Percentiles rank a stretch among this genome's conserved stretches.
Evolutionary conservation across 2,113 vertebrate species (phyloP).

Genomic region (Dendropsophus ebraccatus): DNA sequence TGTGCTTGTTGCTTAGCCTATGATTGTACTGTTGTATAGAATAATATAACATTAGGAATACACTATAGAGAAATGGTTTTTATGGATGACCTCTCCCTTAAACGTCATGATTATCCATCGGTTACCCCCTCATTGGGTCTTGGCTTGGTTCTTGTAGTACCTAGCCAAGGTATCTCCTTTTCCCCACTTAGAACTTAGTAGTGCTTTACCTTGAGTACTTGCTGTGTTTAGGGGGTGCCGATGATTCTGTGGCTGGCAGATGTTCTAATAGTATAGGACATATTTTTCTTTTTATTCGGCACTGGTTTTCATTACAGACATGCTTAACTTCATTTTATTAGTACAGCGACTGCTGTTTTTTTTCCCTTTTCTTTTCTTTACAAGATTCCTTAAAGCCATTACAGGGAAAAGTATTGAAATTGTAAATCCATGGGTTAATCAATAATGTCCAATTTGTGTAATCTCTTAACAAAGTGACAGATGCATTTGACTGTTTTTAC

Average conservation of each 20-base stretch:
- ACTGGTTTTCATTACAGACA: slow-evolving; percentile 55
- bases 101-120: neutral
- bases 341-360: slow-evolving; percentile 41
- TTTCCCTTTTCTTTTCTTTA: slow-evolving; percentile 22
- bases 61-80: too few relatives aligned
- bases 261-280: slow-evolving; percentile 25
- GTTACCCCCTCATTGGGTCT: neutral
- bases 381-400: slow-evolving; percentile 48
- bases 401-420: slow-evolving; percentile 51
- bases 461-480: slow-evolving; percentile 52
- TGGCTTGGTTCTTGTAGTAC: neutral
- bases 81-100: too few relatives aligned
- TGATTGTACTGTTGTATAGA: too few relatives aligned
- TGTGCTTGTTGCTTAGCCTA: too few relatives aligned
- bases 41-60: too few relatives aligned
- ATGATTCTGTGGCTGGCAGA: slow-evolving; percentile 39
- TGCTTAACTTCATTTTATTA: slow-evolving; percentile 51
- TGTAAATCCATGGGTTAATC: slow-evolving; percentile 34
- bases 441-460: slow-evolving; percentile 51
- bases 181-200: neutral
- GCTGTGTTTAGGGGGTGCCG: slow-evolving; percentile 1
- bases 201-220: neutral
- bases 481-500: slow-evolving; percentile 55
- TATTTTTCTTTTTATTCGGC: slow-evolving; percentile 45
- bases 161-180: neutral